Evolutionary conservation across 2,113 vertebrate genomes (phyloP), one percentile per base, ranked within the genome.

Genomic region (Brienomyrus longianalis): DNA sequence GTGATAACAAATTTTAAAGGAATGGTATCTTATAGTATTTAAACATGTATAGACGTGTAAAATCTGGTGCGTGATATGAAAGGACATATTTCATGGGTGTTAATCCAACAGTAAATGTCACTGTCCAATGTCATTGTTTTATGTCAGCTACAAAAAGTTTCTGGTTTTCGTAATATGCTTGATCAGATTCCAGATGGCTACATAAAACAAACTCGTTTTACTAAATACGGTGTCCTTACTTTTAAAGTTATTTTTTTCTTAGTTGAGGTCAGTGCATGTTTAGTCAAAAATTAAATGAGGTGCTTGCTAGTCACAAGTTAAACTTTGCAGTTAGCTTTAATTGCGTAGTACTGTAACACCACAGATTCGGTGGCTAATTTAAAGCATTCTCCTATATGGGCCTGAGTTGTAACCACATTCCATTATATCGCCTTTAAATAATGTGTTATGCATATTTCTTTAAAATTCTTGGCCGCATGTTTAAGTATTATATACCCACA

Each of bases 61-160:
- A 39, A 80, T 80, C 13, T 1, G 15, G 35, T 80, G 74, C 74
- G 15, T 70, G 3, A 91, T 90, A 74, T 92, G 91, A 92, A 85
- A 1, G 86, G 94, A 95, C 96, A 92, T 95, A 92, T 95, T 95
- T 94, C 96, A 96, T 96, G 95, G 94, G 94, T 96, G 97, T 95
- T 93, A 91, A 95, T 95, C 91, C 94, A 93, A 94, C 95, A 95
- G 96, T 96, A 96, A 97, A 94, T 95, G 96, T 95, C 95, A 94
- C 93, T 96, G 62, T 70, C 9, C 62, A 70, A 70, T 70, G 62
- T 70, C 62, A 70, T 70, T 70, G 62, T 70, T 70, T 94, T 93
- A 23, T 94, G 96, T 96, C 96, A 95, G 94, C 94, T 96, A 96
- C 97, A 39, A 47, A 84, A 84, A 48, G 21, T 84, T 84, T 45